Conservation (phyloP, 1,140 invertebrate species). For the Batillaria attramentaria region DNA sequence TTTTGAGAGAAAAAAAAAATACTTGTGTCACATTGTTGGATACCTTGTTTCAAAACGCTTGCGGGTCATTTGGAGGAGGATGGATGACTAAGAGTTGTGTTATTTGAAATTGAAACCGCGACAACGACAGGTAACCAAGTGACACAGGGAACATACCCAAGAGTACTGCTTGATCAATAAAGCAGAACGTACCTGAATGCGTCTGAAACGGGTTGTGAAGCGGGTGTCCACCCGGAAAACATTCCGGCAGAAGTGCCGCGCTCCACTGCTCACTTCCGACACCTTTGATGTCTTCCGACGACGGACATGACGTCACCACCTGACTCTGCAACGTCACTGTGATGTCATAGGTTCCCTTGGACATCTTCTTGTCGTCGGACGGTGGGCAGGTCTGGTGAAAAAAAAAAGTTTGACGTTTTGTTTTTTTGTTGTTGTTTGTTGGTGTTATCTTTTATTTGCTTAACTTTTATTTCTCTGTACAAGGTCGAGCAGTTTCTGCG, state of each 20-base stretch:
- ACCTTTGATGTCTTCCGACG: background rate
- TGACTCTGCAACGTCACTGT: constrained; percentile 21
- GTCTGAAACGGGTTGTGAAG: background rate
- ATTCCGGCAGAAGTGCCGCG: background rate
- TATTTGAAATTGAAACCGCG: too few relatives aligned
- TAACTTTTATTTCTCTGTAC: too few relatives aligned
- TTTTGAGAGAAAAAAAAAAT: too few relatives aligned
- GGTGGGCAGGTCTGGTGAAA: background rate
- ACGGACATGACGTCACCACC: constrained; percentile 24
- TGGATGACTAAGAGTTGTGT: too few relatives aligned
- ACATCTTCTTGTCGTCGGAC: background rate
- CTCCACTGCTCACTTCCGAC: background rate
- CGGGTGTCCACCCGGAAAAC: background rate
- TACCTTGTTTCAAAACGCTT: too few relatives aligned
- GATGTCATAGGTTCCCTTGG: background rate
- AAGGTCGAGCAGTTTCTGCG: background rate
- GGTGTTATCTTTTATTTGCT: too few relatives aligned
- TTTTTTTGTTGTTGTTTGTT: background rate
- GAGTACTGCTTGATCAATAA: too few relatives aligned
- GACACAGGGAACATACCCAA: too few relatives aligned
- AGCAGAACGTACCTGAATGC: background rate
- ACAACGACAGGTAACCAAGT: too few relatives aligned
- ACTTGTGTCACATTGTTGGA: too few relatives aligned
- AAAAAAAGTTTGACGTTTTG: background rate
- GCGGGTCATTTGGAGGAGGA: too few relatives aligned